phyloP scores from a whole-genome alignment of 2,797 vertebrate species.

The Orestias chungarensis region DNA sequence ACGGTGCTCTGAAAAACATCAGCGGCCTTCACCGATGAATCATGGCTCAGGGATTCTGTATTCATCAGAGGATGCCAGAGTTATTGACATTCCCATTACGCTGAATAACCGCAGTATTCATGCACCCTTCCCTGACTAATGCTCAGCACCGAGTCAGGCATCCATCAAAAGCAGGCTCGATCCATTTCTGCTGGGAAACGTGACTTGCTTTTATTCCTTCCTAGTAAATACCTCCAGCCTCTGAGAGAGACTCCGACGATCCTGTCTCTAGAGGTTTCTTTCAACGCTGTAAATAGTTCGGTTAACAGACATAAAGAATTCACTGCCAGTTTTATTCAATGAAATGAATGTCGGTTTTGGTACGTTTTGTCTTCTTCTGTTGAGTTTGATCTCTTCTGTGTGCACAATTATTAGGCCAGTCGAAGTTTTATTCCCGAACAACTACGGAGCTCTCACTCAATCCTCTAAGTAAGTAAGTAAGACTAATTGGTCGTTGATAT shows the following conservation, averaged over 20 bases:
- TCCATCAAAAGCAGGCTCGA: slow-evolving; percentile 37
- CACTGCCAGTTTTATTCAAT: background rate
- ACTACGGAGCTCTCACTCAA: background rate
- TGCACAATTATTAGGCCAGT: background rate
- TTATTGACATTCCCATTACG: slow-evolving; percentile 59
- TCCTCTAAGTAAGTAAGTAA: background rate
- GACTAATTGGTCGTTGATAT: too few species aligned
- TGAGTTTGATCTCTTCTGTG: background rate
- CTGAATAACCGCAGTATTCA: slow-evolving; percentile 46
- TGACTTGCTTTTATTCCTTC: slow-evolving; percentile 23
- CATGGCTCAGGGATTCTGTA: slow-evolving; percentile 27
- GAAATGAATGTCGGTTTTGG: background rate
- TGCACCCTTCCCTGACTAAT: slow-evolving; percentile 39
- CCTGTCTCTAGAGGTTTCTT: background rate
- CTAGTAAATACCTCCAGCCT: slow-evolving; percentile 29
- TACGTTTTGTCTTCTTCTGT: background rate
- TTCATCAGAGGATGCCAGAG: slow-evolving; percentile 44
- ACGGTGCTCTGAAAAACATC: slow-evolving; percentile 40
- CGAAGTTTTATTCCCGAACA: too few species aligned
- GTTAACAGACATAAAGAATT: background rate
- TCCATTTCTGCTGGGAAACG: slow-evolving; percentile 37
- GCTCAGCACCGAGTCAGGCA: slow-evolving; percentile 28
- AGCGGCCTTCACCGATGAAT: slow-evolving; percentile 45
- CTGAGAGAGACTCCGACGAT: slow-evolving; percentile 9
- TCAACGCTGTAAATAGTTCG: background rate